These are phyloP conservation scores for Holacanthella duospinosa DNA, from an alignment of 2,888 invertebrate species.

Conservation along the genomic window DNA sequence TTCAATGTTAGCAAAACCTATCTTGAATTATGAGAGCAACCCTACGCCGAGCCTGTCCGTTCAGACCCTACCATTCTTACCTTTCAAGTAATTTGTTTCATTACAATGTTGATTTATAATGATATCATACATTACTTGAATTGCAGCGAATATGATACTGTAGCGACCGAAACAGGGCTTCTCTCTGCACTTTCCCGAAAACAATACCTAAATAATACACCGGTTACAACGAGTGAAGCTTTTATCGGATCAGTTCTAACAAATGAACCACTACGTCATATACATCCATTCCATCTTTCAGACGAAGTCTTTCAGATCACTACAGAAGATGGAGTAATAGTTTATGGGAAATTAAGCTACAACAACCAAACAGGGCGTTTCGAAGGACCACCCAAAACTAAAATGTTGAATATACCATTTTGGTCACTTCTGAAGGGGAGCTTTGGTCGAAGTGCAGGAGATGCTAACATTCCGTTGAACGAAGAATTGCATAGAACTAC, in stretches of 20 bases:
- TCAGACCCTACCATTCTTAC: background rate
- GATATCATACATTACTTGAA: too few species aligned
- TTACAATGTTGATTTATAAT: too few species aligned
- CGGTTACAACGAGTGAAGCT: background rate
- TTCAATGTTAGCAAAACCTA: too few species aligned
- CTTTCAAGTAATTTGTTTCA: background rate
- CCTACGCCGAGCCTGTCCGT: too few species aligned
- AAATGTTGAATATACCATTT: background rate
- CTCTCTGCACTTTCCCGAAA: background rate
- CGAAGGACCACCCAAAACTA: background rate
- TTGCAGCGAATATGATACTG: background rate
- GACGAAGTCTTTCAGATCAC: background rate
- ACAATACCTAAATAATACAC: too few species aligned
- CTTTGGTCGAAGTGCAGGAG: background rate
- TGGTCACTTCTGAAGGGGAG: slow-evolving; percentile 16
- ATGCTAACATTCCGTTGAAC: too few species aligned
- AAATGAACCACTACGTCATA: background rate
- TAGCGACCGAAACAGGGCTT: background rate
- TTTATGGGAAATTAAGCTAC: slow-evolving; percentile 5
- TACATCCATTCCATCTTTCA: background rate
- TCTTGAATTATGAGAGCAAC: too few species aligned
- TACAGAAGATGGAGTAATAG: background rate
- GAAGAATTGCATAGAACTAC: too few species aligned
- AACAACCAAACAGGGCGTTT: background rate
- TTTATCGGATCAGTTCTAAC: slow-evolving; percentile 1